Evolutionary conservation across 1,140 invertebrate genomes (phyloP).

Genomic region (Pogonomyrmex barbatus): DNA sequence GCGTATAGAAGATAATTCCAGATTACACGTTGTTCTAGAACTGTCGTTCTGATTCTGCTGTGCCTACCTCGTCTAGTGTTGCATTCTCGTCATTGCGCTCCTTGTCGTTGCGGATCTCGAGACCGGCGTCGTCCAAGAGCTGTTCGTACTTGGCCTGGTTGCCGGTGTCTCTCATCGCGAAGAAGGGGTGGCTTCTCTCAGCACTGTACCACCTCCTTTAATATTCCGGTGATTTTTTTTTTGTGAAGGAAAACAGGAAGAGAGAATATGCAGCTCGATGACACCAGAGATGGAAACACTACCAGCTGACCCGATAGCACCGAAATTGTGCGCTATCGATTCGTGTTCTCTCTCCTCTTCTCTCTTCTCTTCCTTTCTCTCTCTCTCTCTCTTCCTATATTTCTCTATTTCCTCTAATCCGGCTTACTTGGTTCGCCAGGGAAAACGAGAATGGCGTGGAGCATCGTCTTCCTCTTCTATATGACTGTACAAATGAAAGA

Average conservation of each 20-base stretch:
- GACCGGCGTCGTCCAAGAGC: slow-evolving; percentile 70
- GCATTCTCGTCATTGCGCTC: slow-evolving; percentile 58
- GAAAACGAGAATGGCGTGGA: slow-evolving; percentile 47
- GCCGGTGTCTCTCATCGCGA: slow-evolving; percentile 71
- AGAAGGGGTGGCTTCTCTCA: background rate
- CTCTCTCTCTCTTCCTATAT: background rate
- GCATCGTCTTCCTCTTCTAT: slow-evolving; percentile 49
- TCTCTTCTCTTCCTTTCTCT: background rate
- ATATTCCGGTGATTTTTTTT: background rate
- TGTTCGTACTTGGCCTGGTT: slow-evolving; percentile 68
- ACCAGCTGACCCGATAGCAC: slow-evolving; percentile 23
- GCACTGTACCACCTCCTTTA: background rate
- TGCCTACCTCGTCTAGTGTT: slow-evolving; percentile 58
- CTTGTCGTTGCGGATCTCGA: slow-evolving; percentile 62
- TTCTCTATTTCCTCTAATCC: slow-evolving; percentile 7
- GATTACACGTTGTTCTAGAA: background rate
- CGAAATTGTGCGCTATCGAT: slow-evolving; percentile 49
- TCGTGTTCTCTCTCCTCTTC: background rate
- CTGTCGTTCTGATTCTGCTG: background rate
- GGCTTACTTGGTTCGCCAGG: slow-evolving; percentile 53
- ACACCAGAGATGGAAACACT: background rate
- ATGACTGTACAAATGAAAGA: background rate
- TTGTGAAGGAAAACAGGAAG: background rate
- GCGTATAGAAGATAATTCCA: background rate
- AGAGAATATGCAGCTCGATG: background rate